These are phyloP conservation scores for Florisuga fusca DNA, from an alignment of 2,797 vertebrate species.

Conservation along the genomic window DNA sequence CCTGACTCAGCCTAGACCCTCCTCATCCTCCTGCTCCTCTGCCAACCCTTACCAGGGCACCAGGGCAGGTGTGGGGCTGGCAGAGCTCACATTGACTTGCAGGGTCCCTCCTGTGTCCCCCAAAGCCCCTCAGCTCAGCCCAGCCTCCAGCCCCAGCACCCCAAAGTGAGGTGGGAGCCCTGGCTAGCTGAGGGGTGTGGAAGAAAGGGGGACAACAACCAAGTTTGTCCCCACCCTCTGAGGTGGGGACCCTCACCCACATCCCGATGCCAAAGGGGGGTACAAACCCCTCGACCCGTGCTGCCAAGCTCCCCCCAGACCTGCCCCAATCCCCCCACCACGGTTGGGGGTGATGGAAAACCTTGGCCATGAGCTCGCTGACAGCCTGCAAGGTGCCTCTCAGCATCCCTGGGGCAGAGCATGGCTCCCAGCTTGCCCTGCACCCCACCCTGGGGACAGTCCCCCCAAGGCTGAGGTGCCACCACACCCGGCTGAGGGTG, in stretches of 20 bases:
- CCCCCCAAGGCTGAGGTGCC: accelerated
- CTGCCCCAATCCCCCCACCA: not conserved
- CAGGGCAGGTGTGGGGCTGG: not conserved
- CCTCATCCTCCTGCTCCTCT: not conserved
- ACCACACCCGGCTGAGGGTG: accelerated
- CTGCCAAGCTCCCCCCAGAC: not conserved
- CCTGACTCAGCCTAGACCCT: not conserved
- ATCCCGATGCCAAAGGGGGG: not conserved
- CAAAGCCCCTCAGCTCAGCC: not conserved
- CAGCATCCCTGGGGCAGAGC: accelerated
- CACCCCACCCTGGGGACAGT: accelerated
- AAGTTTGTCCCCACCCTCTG: not conserved
- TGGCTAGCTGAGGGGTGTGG: accelerated
- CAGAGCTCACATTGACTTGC: not conserved
- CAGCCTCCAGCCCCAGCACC: not conserved
- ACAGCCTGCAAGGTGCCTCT: not conserved
- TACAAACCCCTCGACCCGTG: not conserved
- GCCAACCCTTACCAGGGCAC: not conserved
- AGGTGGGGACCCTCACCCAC: not conserved
- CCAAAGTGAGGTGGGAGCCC: not conserved
- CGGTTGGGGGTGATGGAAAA: not conserved
- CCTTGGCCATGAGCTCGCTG: accelerated
- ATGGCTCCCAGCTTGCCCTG: not conserved
- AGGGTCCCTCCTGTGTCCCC: not conserved
- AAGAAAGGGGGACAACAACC: not conserved